Base-by-base conservation (phyloP, 1,140 invertebrate species). In the Yoshiicerus persimilis region DNA sequence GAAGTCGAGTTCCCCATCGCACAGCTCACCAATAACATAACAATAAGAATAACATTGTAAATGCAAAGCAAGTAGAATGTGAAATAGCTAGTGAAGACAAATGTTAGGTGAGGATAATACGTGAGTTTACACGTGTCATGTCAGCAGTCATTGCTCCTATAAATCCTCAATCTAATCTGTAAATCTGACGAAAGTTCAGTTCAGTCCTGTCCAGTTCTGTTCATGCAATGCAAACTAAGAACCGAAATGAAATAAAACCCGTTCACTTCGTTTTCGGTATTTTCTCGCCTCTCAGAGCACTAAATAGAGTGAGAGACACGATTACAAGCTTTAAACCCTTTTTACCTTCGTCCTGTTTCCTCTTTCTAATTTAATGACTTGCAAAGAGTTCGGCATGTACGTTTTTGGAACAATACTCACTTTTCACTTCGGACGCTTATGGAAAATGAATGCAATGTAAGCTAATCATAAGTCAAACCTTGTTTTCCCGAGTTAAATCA, bases 91-190 rank as follows among this genome's bases (percentile, higher is more conserved):
- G 23, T 27, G 10, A 30, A 30, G 25, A 16, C 27, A 70, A 70
- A 30, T 70, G 66, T 10, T 30, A 70, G 66, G 32, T 80, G 34
- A 23, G 75, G 32, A 80, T 80, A 80, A 34, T 36, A n/a, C 75
- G 34, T 38, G 75, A 80, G 75, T 80, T 80, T 80, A 80, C 75
- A 80, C 75, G 75, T 80, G 75, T 80, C 75, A 80, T 80, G 75
- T 80, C 32, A 80, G 32, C 75, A 80, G 75, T 80, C 75, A 80
- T 80, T 80, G 75, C 75, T 36, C 75, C 75, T 80, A 80, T 80
- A 80, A 80, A 80, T 80, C 32, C 75, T 80, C 30, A 36, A 80
- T 80, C 75, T 80, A 80, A 80, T 80, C 75, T 36, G 75, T 34
- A 80, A 36, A 80, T 80, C 75, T 34, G 32, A 23, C 30, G 32